These are phyloP conservation scores for Meghimatium bilineatum DNA, from an alignment of 2,888 invertebrate genomes.

Conservation along the genomic window DNA sequence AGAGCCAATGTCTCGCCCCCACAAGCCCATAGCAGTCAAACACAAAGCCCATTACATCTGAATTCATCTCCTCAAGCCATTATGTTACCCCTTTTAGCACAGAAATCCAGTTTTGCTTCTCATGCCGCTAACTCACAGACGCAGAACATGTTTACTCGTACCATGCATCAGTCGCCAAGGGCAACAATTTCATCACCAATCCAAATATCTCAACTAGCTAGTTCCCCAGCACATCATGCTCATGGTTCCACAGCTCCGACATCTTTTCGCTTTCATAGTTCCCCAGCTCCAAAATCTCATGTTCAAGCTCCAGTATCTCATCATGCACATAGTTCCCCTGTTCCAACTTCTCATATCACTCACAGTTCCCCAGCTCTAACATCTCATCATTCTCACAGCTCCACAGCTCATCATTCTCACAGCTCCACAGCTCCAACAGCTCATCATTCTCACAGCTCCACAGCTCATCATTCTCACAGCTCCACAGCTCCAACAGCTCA, in stretches of 20 bases:
- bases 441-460: too few relatives aligned
- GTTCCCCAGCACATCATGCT: background rate
- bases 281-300: slow-evolving; percentile 3
- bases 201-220: background rate
- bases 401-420: background rate
- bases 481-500: too few relatives aligned
- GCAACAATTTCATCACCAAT: slow-evolving; percentile 2
- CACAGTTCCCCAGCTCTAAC: slow-evolving; percentile 18
- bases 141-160: background rate
- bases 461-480: too few relatives aligned
- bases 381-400: slow-evolving; percentile 1
- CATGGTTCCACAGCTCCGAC: slow-evolving; percentile 16
- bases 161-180: background rate
- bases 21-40: background rate
- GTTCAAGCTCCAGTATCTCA: background rate
- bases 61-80: background rate
- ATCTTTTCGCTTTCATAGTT: background rate
- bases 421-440: background rate
- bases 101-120: background rate
- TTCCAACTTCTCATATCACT: background rate
- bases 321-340: background rate
- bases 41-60: background rate
- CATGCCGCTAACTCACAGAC: background rate
- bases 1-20: background rate
- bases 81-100: background rate